Conservation (phyloP, 2,888 invertebrate species). For the Cheiracanthium punctorium region DNA sequence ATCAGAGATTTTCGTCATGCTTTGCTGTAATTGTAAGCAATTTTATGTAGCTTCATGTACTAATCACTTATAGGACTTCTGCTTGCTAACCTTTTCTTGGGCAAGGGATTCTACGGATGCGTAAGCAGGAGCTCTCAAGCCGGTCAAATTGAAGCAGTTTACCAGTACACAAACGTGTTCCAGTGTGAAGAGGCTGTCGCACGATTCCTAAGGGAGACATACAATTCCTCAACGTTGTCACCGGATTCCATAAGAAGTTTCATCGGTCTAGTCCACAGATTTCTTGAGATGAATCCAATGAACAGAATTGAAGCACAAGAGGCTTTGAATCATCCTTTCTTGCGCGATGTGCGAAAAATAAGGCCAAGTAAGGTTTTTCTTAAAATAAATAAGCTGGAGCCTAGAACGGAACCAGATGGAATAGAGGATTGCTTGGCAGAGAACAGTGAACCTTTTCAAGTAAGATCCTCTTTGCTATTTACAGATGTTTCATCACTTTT, state of each 20-base stretch:
- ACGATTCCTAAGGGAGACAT: constrained; percentile 28
- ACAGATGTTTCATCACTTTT: no score
- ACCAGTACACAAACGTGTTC: constrained; percentile 26
- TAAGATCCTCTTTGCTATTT: no score
- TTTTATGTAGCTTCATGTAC: no score
- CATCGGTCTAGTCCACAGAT: constrained; percentile 21
- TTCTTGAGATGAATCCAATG: constrained; percentile 26
- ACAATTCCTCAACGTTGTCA: not conserved
- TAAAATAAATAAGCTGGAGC: no score
- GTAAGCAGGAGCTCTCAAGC: constrained; percentile 28
- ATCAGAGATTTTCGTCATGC: no score
- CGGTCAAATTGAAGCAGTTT: constrained; percentile 18
- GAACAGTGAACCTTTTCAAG: not conserved
- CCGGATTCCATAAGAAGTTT: not conserved
- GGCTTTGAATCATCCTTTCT: constrained; percentile 5
- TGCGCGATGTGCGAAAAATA: no score
- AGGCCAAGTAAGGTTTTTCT: no score
- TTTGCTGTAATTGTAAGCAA: no score
- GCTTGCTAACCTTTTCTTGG: constrained; percentile 35
- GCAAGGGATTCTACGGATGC: constrained; percentile 41
- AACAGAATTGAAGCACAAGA: not conserved
- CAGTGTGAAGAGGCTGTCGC: constrained; percentile 1
- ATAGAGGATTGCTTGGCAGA: no score
- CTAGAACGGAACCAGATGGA: no score
- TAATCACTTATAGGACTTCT: constrained; percentile 25